Conservation (phyloP, 2,797 vertebrate species). For the Stomatorhinus walkeri region DNA sequence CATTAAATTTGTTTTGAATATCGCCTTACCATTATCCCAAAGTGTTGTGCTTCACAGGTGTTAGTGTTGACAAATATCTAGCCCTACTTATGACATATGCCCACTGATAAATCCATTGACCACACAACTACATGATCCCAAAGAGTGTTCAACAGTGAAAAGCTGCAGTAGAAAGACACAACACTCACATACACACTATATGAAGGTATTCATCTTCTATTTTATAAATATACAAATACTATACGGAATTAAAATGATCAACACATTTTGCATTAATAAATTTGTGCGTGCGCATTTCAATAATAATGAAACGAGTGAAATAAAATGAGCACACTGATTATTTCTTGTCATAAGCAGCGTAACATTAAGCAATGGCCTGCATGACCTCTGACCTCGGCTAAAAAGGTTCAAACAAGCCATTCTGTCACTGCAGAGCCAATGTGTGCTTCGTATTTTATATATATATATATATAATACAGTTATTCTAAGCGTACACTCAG, state of each 20-base stretch:
- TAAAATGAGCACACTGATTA: not conserved
- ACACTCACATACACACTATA: not conserved
- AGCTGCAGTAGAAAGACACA: not conserved
- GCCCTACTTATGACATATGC: not conserved
- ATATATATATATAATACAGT: not conserved
- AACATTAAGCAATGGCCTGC: not conserved
- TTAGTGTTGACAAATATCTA: not conserved
- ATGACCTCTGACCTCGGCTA: not conserved
- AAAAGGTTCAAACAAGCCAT: not conserved
- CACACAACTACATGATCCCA: not conserved
- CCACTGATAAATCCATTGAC: not conserved
- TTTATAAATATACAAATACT: not conserved
- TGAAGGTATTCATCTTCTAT: not conserved
- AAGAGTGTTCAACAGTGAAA: not conserved
- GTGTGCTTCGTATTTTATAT: not conserved
- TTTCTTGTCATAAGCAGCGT: not conserved
- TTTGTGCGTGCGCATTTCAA: not conserved
- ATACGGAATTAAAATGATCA: not conserved
- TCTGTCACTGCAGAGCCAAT: not conserved
- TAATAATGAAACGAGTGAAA: not conserved
- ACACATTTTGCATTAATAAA: not conserved
- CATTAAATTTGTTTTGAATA: not conserved
- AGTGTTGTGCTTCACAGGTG: not conserved
- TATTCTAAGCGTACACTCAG: not conserved
- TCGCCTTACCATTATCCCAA: not conserved